A percentile compares a stretch with the other conserved stretches of the same genome.
These are phyloP conservation scores for Bombus superbus DNA, from an alignment of 1,140 invertebrate species.

Conservation along the genomic window DNA sequence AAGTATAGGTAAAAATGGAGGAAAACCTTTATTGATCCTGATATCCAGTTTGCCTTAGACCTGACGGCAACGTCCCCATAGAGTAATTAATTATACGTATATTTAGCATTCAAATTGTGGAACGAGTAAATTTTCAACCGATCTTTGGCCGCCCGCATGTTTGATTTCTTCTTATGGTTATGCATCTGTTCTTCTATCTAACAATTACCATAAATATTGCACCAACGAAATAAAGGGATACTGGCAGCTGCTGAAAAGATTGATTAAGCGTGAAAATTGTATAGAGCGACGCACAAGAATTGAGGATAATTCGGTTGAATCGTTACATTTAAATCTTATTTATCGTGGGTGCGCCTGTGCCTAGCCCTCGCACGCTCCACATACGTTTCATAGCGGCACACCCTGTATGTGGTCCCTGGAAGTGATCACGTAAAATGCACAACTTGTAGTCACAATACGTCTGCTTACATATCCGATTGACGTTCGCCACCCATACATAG, in stretches of 20 bases:
- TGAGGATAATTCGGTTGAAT: conserved; percentile 8
- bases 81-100: conserved; percentile 2
- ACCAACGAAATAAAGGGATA: not conserved
- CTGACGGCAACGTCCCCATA: conserved; percentile 12
- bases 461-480: conserved; percentile 7
- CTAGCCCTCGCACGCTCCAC: conserved; percentile 69
- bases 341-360: conserved; percentile 67
- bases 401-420: conserved; percentile 34
- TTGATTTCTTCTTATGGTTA: not conserved
- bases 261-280: not conserved
- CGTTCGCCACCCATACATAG: not conserved
- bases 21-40: conserved; percentile 39
- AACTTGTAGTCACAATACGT: not conserved
- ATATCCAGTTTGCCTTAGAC: not conserved
- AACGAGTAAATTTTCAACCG: not conserved
- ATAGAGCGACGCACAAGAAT: not conserved
- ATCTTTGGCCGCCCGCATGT: conserved; percentile 5
- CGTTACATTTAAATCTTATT: conserved; percentile 15
- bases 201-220: not conserved
- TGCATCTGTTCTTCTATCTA: not conserved
- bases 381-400: conserved; percentile 67
- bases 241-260: not conserved
- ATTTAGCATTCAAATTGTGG: not conserved
- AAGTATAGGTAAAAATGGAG: not conserved
- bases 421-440: conserved; percentile 17